A percentile compares a stretch with the other conserved stretches of the same genome.
phyloP scores from a whole-genome alignment of 1,140 invertebrate genomes.

The Diprion similis region DNA sequence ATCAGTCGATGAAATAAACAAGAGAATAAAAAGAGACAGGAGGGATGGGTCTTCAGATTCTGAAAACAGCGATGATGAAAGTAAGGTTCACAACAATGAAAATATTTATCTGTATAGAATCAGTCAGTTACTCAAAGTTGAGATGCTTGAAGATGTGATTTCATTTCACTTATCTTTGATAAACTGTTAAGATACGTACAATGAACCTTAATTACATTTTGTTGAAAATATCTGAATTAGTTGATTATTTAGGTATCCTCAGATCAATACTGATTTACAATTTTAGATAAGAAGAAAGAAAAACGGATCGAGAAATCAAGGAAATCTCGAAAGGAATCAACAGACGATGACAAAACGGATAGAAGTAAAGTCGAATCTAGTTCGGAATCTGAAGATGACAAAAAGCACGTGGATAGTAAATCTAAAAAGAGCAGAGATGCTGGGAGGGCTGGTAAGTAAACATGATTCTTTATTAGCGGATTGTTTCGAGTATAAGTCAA shows the following conservation, averaged over 20 bases:
- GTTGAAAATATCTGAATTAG: too few relatives aligned
- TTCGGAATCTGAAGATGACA: constrained; percentile 54
- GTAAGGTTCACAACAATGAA: constrained; percentile 30
- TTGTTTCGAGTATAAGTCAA: not conserved
- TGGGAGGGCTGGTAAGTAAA: constrained; percentile 41
- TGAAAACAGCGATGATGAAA: constrained; percentile 59
- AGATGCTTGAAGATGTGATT: too few relatives aligned
- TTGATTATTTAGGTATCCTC: too few relatives aligned
- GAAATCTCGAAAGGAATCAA: constrained; percentile 50
- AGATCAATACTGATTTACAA: not conserved
- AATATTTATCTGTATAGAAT: constrained; percentile 7
- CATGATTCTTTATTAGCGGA: not conserved
- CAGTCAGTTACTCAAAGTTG: too few relatives aligned
- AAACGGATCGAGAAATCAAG: constrained; percentile 52
- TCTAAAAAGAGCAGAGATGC: constrained; percentile 47
- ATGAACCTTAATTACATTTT: too few relatives aligned
- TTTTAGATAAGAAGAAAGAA: constrained; percentile 54
- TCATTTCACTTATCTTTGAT: too few relatives aligned
- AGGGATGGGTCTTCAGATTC: constrained; percentile 58
- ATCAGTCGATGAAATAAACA: constrained; percentile 47
- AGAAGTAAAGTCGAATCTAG: constrained; percentile 52
- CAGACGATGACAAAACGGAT: constrained; percentile 56
- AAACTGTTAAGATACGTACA: too few relatives aligned
- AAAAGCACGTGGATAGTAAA: constrained; percentile 42
- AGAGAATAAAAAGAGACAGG: constrained; percentile 58